Base-by-base conservation (phyloP, 2,888 invertebrate species). In the Philereme transversata region DNA sequence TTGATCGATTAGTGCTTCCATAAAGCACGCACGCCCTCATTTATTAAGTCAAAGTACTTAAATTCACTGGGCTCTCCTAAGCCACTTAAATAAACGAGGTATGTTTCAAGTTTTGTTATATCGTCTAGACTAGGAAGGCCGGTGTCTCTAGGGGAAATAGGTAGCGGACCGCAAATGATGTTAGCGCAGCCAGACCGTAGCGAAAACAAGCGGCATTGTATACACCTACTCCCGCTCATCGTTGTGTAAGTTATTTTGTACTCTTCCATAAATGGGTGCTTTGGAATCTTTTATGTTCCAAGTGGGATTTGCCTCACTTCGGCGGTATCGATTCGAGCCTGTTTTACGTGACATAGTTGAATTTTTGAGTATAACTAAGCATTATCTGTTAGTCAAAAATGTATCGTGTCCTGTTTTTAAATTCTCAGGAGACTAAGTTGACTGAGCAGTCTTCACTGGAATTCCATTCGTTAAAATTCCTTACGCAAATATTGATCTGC, bases 131-230 rank as follows among this genome's bases (percentile, higher is more conserved):
- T 68, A 77, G 82, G 80, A 83, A 83, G 81, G 76, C 75, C 68
- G 70, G 79, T 79, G 75, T 80, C 83, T 79, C 84, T 67, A 74
- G 70, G 81, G 84, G 82, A 84, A 77, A 81, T 83, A 82, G 78
- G 82, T 85, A 83, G 84, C 81, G 80, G 82, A 83, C 86, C 84
- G 88, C 87, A 88, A 89, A 89, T 85, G 79, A 82, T 84, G 81
- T 86, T 87, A 83, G 80, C 77, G 76, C 71, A 75, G 82, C 73
- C 79, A 82, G 88, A 88, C 84, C 87, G 87, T 87, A 73, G 77
- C 83, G 80, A 73, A 69, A 72, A 73, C 63, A 68, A 69, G 67
- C 70, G 61, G 72, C 75, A 79, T 81, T 84, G 83, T 82, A 69
- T 52, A 57, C 73, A 71, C 66, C 69, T 71, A 60, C 57, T 53